These are phyloP conservation scores for Ptychochromis oligacanthus DNA, from an alignment of 2,113 vertebrate species.

Conservation along the genomic window DNA sequence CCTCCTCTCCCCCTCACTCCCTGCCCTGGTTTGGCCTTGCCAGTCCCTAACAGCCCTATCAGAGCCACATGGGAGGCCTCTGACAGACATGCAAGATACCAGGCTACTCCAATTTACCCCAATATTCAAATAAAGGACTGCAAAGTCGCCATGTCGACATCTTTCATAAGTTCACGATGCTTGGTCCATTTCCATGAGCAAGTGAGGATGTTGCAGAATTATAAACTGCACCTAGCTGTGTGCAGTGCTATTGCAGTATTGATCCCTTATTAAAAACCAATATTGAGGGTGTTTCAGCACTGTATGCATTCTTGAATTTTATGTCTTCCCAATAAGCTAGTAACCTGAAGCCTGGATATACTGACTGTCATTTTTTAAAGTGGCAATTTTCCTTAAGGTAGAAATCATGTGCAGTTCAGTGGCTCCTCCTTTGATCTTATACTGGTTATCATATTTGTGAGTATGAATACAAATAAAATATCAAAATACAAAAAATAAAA, in stretches of 20 bases:
- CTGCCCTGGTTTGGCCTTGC: conserved; percentile 60
- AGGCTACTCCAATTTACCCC: conserved; percentile 53
- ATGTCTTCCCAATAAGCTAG: background rate
- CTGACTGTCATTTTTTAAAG: background rate
- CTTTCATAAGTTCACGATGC: conserved; percentile 34
- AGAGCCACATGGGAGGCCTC: conserved; percentile 71
- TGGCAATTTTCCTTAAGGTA: background rate
- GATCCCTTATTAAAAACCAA: conserved; percentile 26
- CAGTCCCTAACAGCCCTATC: conserved; percentile 69
- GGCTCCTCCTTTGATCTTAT: background rate
- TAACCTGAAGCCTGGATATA: background rate
- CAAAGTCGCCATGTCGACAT: conserved; percentile 35
- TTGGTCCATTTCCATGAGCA: background rate
- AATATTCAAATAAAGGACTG: conserved; percentile 46
- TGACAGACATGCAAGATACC: conserved; percentile 59
- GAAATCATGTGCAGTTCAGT: background rate
- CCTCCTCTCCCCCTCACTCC: conserved; percentile 42
- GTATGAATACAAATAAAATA: background rate
- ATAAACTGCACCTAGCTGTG: conserved; percentile 7
- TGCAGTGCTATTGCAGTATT: conserved; percentile 7
- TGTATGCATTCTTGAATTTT: conserved; percentile 14
- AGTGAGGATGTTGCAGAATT: conserved; percentile 3
- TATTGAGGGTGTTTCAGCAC: conserved; percentile 8
- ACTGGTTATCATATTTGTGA: too few species aligned
- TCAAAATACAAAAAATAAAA: background rate